Conservation (phyloP, 1,140 invertebrate genomes). For the Carcinoscorpius rotundicauda region DNA sequence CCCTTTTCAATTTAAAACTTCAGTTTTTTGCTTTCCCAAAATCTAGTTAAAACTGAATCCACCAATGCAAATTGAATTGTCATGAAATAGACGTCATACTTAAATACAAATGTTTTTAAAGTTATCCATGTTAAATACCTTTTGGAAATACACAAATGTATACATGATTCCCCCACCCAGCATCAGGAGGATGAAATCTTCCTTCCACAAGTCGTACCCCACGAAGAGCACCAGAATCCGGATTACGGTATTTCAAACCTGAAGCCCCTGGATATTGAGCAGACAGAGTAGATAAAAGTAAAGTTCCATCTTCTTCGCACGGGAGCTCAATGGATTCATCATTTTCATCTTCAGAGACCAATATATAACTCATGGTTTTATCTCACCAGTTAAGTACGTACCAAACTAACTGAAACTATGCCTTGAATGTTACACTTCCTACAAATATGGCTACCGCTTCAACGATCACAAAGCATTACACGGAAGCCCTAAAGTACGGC, state of each 20-base stretch:
- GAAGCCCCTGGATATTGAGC: slow-evolving; percentile 87
- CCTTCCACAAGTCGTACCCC: slow-evolving; percentile 79
- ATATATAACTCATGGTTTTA: slow-evolving; percentile 28
- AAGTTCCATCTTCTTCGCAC: slow-evolving; percentile 72
- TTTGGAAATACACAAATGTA: slow-evolving; percentile 96
- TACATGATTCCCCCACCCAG: slow-evolving; percentile 75
- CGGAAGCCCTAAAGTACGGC: no score
- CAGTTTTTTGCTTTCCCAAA: no score
- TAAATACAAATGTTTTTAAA: background rate
- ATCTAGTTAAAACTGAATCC: no score
- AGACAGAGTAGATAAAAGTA: slow-evolving; percentile 71
- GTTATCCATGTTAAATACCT: slow-evolving; percentile 40
- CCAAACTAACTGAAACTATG: no score
- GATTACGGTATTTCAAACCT: slow-evolving; percentile 82
- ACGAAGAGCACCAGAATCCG: slow-evolving; percentile 67
- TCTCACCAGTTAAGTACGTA: background rate
- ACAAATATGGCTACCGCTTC: no score
- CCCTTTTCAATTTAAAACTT: no score
- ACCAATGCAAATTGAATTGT: no score
- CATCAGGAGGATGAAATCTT: slow-evolving; percentile 70
- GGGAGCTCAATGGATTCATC: slow-evolving; percentile 88
- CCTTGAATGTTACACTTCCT: no score
- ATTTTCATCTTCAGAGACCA: slow-evolving; percentile 71
- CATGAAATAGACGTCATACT: no score
- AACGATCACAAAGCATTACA: no score